Percentiles rank a stretch among this genome's conserved stretches.
phyloP scores from a whole-genome alignment of 2,888 invertebrate species.

The Heteromyza rotundicornis region DNA sequence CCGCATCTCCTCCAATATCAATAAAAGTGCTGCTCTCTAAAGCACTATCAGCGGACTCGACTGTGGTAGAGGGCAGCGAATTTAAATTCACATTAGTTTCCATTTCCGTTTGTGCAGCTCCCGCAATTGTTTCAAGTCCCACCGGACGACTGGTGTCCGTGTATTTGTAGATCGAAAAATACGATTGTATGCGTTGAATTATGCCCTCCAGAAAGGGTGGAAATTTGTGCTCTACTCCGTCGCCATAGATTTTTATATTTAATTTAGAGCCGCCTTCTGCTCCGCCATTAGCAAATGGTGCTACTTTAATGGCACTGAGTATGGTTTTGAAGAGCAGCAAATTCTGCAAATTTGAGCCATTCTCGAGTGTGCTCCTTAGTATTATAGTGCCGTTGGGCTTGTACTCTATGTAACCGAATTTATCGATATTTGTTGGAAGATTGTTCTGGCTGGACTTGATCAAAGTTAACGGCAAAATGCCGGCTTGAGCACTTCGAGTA shows the following conservation, averaged over 20 bases:
- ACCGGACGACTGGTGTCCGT: conserved; percentile 65
- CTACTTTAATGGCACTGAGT: conserved; percentile 40
- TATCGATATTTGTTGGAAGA: conserved; percentile 24
- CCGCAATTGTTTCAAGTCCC: conserved; percentile 13
- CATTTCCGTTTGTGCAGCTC: not conserved
- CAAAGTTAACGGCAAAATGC: conserved; percentile 33
- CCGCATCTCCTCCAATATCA: not conserved
- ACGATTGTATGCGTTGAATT: conserved; percentile 73
- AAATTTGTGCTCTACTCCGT: conserved; percentile 65
- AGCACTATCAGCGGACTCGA: not conserved
- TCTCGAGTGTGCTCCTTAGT: conserved; percentile 33
- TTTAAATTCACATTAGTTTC: not conserved
- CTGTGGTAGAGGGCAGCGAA: not conserved
- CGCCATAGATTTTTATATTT: conserved; percentile 56
- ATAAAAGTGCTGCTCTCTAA: not conserved
- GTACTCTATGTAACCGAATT: conserved; percentile 45
- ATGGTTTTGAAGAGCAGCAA: conserved; percentile 42
- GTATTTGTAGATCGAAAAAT: conserved; percentile 72
- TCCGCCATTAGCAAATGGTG: conserved; percentile 13
- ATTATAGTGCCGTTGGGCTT: conserved; percentile 47
- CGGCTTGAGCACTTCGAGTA: too few relatives aligned
- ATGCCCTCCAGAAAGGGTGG: conserved; percentile 74
- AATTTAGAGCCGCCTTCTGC: conserved; percentile 23
- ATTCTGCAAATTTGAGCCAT: conserved; percentile 35
- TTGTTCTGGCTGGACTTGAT: not conserved